These are phyloP conservation scores for Semaprochilodus insignis DNA, from an alignment of 2,797 vertebrate species.

Conservation along the genomic window DNA sequence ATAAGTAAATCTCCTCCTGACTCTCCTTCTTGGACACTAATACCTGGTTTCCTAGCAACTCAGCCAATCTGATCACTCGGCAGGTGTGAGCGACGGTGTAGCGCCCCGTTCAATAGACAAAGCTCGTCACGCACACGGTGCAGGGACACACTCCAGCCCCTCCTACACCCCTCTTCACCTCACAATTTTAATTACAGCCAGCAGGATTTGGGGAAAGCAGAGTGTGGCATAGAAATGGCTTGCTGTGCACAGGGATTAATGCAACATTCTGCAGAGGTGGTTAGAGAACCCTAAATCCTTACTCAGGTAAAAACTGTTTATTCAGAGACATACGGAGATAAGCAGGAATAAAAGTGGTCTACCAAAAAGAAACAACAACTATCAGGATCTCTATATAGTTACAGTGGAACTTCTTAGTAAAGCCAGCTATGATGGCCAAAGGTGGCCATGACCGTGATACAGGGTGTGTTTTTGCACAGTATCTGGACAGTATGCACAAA, in stretches of 20 bases:
- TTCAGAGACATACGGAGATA: neutral
- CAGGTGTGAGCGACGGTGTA: constrained; percentile 58
- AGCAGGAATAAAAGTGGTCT: neutral
- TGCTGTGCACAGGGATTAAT: constrained; percentile 33
- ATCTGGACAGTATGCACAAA: neutral
- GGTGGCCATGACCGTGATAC: too few relatives aligned
- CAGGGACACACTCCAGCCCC: constrained; percentile 41
- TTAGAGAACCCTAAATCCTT: neutral
- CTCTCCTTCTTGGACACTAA: constrained; percentile 51
- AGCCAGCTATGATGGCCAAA: neutral
- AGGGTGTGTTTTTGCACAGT: neutral
- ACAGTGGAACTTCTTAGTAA: neutral
- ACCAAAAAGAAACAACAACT: neutral
- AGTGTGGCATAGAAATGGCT: constrained; percentile 24
- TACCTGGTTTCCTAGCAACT: constrained; percentile 68
- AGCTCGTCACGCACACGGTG: constrained; percentile 43
- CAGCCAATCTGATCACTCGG: constrained; percentile 59
- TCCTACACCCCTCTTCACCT: neutral
- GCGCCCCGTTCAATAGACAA: constrained; percentile 48
- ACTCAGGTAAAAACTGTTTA: neutral
- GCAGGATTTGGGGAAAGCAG: constrained; percentile 34
- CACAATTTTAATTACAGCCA: constrained; percentile 45
- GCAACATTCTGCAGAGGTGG: constrained; percentile 16
- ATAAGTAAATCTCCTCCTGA: constrained; percentile 49
- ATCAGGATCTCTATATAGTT: neutral